Percentiles rank a stretch among this genome's conserved stretches.
Conservation (phyloP, 2,113 vertebrate genomes). For the Probosciger aterrimus region DNA sequence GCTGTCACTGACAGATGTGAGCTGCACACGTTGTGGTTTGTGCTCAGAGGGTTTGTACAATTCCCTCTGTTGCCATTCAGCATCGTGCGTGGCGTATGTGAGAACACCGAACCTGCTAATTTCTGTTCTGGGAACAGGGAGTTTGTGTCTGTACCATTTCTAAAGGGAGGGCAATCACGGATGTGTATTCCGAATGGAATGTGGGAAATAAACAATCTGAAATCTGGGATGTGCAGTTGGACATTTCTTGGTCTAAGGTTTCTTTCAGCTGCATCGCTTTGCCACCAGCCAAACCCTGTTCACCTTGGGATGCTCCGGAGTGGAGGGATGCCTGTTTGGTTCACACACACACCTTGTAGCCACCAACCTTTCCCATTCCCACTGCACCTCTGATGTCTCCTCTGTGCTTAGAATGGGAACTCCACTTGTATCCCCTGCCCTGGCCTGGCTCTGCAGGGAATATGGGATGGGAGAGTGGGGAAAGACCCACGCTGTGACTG, state of each 20-base stretch:
- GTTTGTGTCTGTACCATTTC: background rate
- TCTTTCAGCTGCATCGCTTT: background rate
- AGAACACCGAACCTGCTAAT: background rate
- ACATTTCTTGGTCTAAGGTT: background rate
- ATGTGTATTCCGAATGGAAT: background rate
- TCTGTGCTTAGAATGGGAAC: background rate
- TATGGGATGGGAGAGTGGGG: accelerated
- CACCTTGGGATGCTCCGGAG: background rate
- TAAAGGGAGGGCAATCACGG: background rate
- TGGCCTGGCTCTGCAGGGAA: background rate
- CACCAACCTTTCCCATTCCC: background rate
- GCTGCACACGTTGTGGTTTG: background rate
- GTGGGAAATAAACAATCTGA: background rate
- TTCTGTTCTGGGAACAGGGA: background rate
- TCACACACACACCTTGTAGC: background rate
- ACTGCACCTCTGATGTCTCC: no score
- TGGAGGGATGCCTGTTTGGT: accelerated
- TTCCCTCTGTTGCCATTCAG: background rate
- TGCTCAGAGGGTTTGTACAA: background rate
- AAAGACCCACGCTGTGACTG: accelerated
- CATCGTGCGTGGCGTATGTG: accelerated
- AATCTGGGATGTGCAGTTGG: background rate
- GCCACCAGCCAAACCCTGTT: background rate
- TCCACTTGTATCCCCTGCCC: accelerated
- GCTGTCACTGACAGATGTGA: background rate